Evolutionary conservation across 2,113 vertebrate genomes (phyloP), one percentile per base, ranked within the genome.

Genomic region (Antechinus stuartii): DNA sequence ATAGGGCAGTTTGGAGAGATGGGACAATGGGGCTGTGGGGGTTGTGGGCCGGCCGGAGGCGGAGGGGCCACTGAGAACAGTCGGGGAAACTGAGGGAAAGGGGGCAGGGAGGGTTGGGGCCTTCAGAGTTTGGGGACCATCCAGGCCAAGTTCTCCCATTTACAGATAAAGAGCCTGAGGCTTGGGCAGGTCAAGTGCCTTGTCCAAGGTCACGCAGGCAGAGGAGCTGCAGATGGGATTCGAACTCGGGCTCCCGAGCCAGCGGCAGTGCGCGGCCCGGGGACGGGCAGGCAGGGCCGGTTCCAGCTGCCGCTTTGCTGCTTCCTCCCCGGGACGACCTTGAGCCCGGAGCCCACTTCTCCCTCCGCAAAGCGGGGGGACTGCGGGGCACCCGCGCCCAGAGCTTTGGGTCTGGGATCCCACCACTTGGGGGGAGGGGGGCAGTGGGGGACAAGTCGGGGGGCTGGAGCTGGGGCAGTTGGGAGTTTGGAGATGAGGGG

Each of bases 121-220:
- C 12, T 30, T 61, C 2, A 30, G 61, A 16, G 12, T 91, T 93
- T 52, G 9, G 89, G 89, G 91, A 89, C 93, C 56, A n/a, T 61
- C 91, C 26, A 12, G 11, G 89, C 22, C 30, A 90, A 35, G 10
- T 53, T 50, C 16, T 93, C 89, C 42, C n/a, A 55, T 42, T 6
- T 25, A 93, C 16, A 94, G 93, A 90, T 46, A 89, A 26, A 27
- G 92, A 94, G 35, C 93, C 90, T 92, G 95, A 96, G 68, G 57
- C 56, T 57, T 26, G 12, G 49, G 42, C 53, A 61, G 49, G 49
- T 89, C 46, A 76, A 35, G 47, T 46, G 61, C 61, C 53, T 94
- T 91, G 84, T 92, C 14, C 30, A 2, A 76, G 35, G 76, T 61
- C 54, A 93, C 53, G 93, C 12, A 91, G 53, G 30, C 91, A 94